Percentiles rank a stretch among this genome's conserved stretches.
These are phyloP conservation scores for Carassius carassius DNA, from an alignment of 2,113 vertebrate species.

Conservation along the genomic window DNA sequence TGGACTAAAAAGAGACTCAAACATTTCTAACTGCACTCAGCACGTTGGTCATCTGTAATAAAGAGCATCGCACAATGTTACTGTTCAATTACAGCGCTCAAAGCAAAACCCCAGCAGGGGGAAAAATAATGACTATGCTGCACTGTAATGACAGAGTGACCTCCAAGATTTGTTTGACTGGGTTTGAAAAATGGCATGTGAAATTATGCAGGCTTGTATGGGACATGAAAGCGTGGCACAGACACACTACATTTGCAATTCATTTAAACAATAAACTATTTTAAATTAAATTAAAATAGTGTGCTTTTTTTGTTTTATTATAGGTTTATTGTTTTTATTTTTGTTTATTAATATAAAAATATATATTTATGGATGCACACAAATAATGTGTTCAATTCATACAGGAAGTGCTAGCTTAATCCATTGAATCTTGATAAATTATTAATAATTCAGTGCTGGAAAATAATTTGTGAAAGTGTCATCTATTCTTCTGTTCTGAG, in stretches of 20 bases:
- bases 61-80: neutral
- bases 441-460: neutral
- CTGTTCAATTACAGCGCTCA: conserved; percentile 6
- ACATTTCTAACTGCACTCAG: neutral
- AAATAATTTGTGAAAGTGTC: neutral
- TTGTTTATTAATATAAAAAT: neutral
- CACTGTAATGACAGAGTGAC: conserved; percentile 19
- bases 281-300: no score
- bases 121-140: conserved; percentile 3
- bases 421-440: neutral
- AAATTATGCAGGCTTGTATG: neutral
- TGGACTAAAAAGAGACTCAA: neutral
- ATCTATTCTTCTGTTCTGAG: neutral
- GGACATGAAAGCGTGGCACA: neutral
- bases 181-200: conserved; percentile 3
- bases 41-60: conserved; percentile 6
- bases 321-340: no score
- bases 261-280: neutral
- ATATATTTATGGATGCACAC: neutral
- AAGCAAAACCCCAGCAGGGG: conserved; percentile 24
- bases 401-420: neutral
- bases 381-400: neutral
- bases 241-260: neutral
- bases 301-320: no score
- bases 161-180: conserved; percentile 19